These are phyloP conservation scores for Acanthococcus lagerstroemiae DNA, from an alignment of 2,888 invertebrate species.

Conservation along the genomic window DNA sequence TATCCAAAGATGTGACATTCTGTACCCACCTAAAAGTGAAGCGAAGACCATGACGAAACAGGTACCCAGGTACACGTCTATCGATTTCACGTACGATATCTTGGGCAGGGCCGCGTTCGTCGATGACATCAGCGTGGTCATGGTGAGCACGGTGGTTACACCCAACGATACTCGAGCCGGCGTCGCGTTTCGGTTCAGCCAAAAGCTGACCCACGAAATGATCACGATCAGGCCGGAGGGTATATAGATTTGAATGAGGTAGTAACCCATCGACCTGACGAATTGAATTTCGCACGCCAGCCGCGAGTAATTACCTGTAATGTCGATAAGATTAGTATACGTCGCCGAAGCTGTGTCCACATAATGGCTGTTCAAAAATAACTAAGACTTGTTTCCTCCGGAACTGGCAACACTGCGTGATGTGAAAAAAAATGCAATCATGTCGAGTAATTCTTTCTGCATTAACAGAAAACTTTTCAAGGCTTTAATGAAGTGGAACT, in stretches of 20 bases:
- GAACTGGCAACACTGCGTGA: neutral
- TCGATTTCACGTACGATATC: conserved; percentile 93
- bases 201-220: conserved; percentile 93
- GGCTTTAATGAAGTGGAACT: no score
- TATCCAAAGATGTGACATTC: no score
- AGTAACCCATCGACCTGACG: conserved; percentile 94
- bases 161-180: conserved; percentile 86
- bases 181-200: conserved; percentile 89
- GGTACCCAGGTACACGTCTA: conserved; percentile 92
- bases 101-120: conserved; percentile 93
- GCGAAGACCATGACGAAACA: conserved; percentile 99
- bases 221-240: conserved; percentile 92
- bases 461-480: no score
- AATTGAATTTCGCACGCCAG: conserved; percentile 93
- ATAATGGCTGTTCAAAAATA: no score
- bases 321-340: no score
- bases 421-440: no score
- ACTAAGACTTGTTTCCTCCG: neutral
- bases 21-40: conserved; percentile 74
- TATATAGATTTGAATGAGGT: conserved; percentile 94
- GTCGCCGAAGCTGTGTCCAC: no score
- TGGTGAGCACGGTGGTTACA: conserved; percentile 90
- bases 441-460: no score
- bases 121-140: conserved; percentile 94
- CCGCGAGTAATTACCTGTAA: conserved; percentile 83